Evolutionary conservation across 1,140 invertebrate genomes (phyloP), one percentile per base, ranked within the genome.

Genomic region (Drosophila oshimai): DNA sequence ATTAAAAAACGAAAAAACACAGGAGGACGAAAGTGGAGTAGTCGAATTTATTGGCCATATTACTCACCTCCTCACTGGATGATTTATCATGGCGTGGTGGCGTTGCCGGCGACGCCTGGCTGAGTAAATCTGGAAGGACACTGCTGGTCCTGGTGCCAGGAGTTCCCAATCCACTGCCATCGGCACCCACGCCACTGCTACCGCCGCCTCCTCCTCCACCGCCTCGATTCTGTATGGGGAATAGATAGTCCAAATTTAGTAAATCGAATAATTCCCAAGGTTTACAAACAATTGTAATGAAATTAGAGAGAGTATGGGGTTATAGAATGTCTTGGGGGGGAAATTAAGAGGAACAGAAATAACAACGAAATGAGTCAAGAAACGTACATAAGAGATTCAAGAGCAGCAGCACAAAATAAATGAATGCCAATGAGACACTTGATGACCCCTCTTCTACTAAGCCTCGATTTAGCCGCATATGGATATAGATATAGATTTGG

Each of bases 41-140:
- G 41, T 33, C 37, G 10, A 28, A 65, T 64, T 51, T 67, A 60
- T 65, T 41, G 62, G 18, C 22, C 39, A 29, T 15, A 44, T 75
- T 67, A 92, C 94, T 93, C 92, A 98, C 97, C 96, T 99, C 97
- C 91, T 99, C 98, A 89, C 96, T 98, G 69, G 96, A 96, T 45
- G 96, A 95, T 90, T 98, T 98, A 92, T 98, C 97, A 89, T 97
- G 95, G 39, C 97, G 93, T 83, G 97, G 96, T 34, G 95, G 95
- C 26, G 94, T 95, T 76, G 95, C 95, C 50, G 96, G 96, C 68
- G 95, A 94, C 61, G 95, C 94, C 92, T 96, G 93, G 86, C 97
- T 98, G 39, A 99, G 93, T 60, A 99, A 93, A 92, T 99, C 98
- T 28, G 98, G 98, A 53, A 99, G 93, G 24, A 99, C 98, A 36